A percentile compares a stretch with the other conserved stretches of the same genome.
phyloP scores from a whole-genome alignment of 2,797 vertebrate genomes.

The Etheostoma nigrum region DNA sequence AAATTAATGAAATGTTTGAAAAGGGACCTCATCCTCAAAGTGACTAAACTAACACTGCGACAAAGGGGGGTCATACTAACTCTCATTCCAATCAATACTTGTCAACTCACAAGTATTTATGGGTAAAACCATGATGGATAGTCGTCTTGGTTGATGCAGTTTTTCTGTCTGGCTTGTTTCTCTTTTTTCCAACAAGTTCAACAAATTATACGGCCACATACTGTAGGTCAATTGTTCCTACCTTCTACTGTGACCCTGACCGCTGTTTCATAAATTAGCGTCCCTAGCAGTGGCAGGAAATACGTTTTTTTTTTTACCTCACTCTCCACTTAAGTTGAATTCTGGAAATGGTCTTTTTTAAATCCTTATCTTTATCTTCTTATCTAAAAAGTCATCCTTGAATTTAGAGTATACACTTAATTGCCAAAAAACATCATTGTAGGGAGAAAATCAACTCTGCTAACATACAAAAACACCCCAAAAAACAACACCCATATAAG shows the following conservation, averaged over 20 bases:
- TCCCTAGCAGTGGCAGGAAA: too few relatives aligned
- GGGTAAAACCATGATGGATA: background rate
- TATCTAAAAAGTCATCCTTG: too few relatives aligned
- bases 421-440: background rate
- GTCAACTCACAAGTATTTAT: background rate
- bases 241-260: too few relatives aligned
- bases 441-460: background rate
- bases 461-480: too few relatives aligned
- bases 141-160: background rate
- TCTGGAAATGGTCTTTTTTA: background rate
- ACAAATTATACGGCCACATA: too few relatives aligned
- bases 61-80: background rate
- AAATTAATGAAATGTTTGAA: background rate
- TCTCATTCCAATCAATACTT: background rate
- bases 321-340: background rate
- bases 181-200: background rate
- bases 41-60: background rate
- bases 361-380: background rate
- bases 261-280: too few relatives aligned
- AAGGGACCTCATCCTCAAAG: slow-evolving; percentile 9
- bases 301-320: background rate
- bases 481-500: too few relatives aligned
- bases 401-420: background rate
- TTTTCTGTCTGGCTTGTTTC: background rate
- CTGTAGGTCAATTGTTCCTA: too few relatives aligned